Evolutionary conservation across 2,113 vertebrate genomes (phyloP).

Genomic region (Eira barbara): DNA sequence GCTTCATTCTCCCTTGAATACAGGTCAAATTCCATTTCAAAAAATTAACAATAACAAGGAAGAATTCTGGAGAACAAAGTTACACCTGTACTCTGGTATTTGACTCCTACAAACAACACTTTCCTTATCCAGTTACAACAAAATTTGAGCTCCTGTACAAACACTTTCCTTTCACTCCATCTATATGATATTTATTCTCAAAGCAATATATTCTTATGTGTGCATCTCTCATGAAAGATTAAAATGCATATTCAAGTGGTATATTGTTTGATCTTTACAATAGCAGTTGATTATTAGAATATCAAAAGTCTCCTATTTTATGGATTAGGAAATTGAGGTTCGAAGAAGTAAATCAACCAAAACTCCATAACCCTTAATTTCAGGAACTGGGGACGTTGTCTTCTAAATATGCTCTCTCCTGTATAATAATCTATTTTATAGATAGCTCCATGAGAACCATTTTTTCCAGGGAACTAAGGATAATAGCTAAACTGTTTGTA

Average conservation of each 20-base stretch:
- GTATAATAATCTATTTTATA: neutral
- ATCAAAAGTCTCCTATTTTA: neutral
- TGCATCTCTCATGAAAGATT: neutral
- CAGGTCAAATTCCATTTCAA: neutral
- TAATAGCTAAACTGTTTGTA: neutral
- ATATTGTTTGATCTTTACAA: neutral
- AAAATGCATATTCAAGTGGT: neutral
- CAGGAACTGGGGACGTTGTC: neutral
- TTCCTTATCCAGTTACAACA: neutral
- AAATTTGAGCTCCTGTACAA: neutral
- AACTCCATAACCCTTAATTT: neutral
- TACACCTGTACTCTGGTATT: neutral
- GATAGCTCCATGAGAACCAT: neutral
- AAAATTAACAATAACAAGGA: neutral
- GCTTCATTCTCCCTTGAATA: neutral
- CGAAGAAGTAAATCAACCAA: neutral
- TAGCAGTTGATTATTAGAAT: neutral
- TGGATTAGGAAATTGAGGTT: neutral
- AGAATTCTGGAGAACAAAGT: slow-evolving; percentile 18
- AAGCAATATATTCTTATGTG: neutral
- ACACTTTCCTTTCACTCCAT: neutral
- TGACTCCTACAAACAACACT: neutral
- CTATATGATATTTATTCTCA: neutral
- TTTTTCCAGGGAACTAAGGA: neutral
- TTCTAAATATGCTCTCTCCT: neutral